Evolutionary conservation across 2,113 vertebrate genomes (phyloP), one percentile per base, ranked within the genome.

Genomic region (Elgaria multicarinata): DNA sequence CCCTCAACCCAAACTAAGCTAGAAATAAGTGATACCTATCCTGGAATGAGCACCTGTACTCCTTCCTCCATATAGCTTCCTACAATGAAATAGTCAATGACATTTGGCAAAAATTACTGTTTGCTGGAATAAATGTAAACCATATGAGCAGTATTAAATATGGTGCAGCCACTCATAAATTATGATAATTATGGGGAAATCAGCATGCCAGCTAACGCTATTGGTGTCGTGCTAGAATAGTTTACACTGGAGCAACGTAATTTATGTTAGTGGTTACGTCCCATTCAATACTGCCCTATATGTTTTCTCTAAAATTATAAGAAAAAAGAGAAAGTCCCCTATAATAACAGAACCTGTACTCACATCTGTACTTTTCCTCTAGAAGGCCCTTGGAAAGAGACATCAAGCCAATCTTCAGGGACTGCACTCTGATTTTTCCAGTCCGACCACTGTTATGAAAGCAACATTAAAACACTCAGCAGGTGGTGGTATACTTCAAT

Each of bases 341-440:
- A 58, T 78, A 64, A 91, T 62, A 90, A 92, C 16, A 88, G 18
- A 5, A 72, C 3, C 91, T 9, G 81, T 96, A 96, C 99, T 98
- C 98, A 99, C 99, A 98, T 98, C 98, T 98, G 95, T 99, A 99
- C 91, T 99, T 99, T 92, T 99, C 99, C 93, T 99, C 99, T 94
- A 99, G 96, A 91, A 99, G 98, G 50, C 98, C 99, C 94, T 99
- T 99, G 87, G 98, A 99, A 88, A 99, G 98, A 88, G 98, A 99
- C 75, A 99, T 98, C 93, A 99, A 95, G 69, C 98, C 99, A 78
- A 99, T 99, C 97, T 99, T 99, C 97, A 99, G 97, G 91, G 99
- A 99, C 90, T 99, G 97, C 83, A 98, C 98, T 46, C 99, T 97
- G 88, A 99, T 98, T 97, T 99, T 99, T 91, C 99, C 99, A 91